Conservation (phyloP, 2,113 vertebrate genomes). For the Melanocharis versteri region DNA sequence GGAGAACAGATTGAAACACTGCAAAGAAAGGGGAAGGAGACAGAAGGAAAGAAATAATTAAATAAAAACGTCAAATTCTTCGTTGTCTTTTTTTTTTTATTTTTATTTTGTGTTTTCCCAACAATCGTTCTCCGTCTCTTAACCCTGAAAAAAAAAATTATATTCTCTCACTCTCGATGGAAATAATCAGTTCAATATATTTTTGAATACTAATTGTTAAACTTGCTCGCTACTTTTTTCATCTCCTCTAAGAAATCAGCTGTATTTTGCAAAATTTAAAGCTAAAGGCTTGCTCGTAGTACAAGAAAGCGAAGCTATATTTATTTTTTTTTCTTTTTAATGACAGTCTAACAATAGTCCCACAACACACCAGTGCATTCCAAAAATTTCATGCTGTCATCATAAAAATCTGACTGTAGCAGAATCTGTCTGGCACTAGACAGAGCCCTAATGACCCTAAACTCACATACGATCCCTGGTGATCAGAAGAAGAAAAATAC, state of each 20-base stretch:
- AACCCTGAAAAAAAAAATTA: not conserved
- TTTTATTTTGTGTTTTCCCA: constrained; percentile 34
- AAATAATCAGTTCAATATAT: not conserved
- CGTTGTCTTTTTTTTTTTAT: not conserved
- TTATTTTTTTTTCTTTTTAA: not conserved
- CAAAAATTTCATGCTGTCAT: constrained; percentile 79
- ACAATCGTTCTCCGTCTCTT: constrained; percentile 12
- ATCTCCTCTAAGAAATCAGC: not conserved
- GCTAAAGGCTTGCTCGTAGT: not conserved
- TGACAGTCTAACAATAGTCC: constrained; percentile 55
- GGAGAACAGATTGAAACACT: constrained; percentile 53
- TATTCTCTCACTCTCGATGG: not conserved
- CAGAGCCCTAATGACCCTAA: constrained; percentile 72
- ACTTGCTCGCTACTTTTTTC: not conserved
- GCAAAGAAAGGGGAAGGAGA: not conserved
- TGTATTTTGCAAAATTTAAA: not conserved
- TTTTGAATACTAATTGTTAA: not conserved
- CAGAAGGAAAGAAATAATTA: constrained; percentile 12
- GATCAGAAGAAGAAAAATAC: constrained; percentile 66
- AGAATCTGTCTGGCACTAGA: constrained; percentile 73
- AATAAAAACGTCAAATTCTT: constrained; percentile 50
- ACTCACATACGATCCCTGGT: constrained; percentile 68
- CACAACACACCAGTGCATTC: constrained; percentile 76
- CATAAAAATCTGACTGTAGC: constrained; percentile 62
- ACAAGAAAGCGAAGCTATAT: not conserved